Evolutionary conservation across 2,888 invertebrate species (phyloP), one percentile per base, ranked within the genome.

Genomic region (Scaptomyza cyrtandrae): DNA sequence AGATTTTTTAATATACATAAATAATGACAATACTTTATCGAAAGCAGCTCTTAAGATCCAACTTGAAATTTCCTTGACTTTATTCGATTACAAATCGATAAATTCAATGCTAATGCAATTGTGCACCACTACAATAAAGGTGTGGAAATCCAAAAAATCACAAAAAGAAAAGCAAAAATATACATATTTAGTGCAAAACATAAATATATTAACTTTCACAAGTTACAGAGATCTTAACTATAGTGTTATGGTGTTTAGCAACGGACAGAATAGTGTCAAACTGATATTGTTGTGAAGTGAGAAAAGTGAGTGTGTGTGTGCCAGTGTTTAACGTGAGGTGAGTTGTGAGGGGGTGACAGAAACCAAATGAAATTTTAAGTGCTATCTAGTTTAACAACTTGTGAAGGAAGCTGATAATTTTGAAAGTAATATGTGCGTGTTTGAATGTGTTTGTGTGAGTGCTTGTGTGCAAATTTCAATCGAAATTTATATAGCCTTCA

Each of bases 61-160:
- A 66, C 73, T 66, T 56, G 74, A 72, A 72, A 62, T 56, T 46
- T 56, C 9, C n/a, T 31, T 7, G n/a, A 33, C 24, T 14, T 24
- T 62, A 66, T 59, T 66, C 61, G 66, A 67, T 67, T 33, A 39
- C 16, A 57, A 6, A 41, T 46, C 66, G 73, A 75, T 75, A 72
- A 43, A 33, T 62, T 9, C 44, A 59, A 56, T 77, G 50, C 45
- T 71, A 71, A 55, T 65, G 60, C 57, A 71, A 56, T 75, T 56
- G 69, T 65, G 61, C 77, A 78, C 71, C 77, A 77, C 85, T 81
- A 82, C 65, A 75, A 69, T 79, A 85, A 88, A 82, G 82, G 82
- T 83, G 82, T 83, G 82, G 86, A 88, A 82, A 88, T 88, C 71
- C 60, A 72, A 68, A 66, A 54, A 80, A 75, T 79, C 68, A 64